These are phyloP conservation scores for Catagonus wagneri DNA, from an alignment of 2,113 vertebrate genomes.

Conservation along the genomic window DNA sequence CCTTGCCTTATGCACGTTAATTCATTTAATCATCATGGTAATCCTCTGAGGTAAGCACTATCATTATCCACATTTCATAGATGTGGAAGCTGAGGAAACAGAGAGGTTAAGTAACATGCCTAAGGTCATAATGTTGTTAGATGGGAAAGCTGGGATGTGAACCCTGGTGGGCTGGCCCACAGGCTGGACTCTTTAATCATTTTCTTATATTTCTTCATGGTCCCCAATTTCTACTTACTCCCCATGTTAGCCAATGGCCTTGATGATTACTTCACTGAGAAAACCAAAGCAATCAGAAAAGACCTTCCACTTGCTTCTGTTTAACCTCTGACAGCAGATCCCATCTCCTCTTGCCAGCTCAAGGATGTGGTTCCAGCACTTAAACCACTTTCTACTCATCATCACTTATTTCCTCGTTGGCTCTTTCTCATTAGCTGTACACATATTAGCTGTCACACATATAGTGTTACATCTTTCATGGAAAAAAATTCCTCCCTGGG, in stretches of 20 bases:
- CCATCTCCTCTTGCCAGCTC: neutral
- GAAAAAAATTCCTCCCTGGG: neutral
- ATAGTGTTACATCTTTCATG: neutral
- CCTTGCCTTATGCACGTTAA: neutral
- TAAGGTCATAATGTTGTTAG: neutral
- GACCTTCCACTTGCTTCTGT: neutral
- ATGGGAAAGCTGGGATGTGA: neutral
- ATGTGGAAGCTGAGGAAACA: neutral
- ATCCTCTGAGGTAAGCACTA: neutral
- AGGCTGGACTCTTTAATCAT: neutral
- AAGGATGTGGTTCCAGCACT: neutral
- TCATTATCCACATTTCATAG: neutral
- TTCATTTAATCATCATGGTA: neutral
- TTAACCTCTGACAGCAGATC: neutral
- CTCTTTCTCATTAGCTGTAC: neutral
- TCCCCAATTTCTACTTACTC: neutral
- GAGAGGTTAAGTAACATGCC: neutral
- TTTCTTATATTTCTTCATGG: neutral
- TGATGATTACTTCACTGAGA: neutral
- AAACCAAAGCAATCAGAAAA: neutral
- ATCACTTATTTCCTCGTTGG: neutral
- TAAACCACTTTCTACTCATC: neutral
- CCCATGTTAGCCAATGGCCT: neutral
- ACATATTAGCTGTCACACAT: neutral
- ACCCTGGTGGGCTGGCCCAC: neutral